A percentile compares a stretch with the other conserved stretches of the same genome.
phyloP scores from a whole-genome alignment of 2,797 vertebrate genomes.

The Alca torda region DNA sequence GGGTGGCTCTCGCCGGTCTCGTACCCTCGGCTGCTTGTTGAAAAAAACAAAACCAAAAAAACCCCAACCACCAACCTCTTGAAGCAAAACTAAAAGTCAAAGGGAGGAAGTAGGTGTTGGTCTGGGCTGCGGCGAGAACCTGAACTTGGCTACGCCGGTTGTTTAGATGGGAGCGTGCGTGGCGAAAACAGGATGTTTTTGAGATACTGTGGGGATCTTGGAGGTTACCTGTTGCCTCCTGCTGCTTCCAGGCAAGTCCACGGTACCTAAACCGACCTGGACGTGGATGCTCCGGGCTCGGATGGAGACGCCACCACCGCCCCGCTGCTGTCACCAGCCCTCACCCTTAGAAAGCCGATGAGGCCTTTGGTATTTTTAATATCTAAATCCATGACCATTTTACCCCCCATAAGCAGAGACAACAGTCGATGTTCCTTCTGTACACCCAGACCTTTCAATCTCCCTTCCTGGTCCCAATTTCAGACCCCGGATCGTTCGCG shows the following conservation, averaged over 20 bases:
- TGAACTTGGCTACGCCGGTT: neutral
- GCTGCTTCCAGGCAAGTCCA: neutral
- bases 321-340: neutral
- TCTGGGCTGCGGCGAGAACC: neutral
- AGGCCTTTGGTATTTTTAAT: neutral
- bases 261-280: neutral
- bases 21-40: neutral
- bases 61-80: too few species aligned
- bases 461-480: neutral
- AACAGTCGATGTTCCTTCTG: neutral
- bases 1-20: neutral
- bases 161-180: neutral
- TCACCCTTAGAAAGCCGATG: accelerated
- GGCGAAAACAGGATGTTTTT: neutral
- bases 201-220: neutral
- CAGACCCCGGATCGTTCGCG: accelerated
- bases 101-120: neutral
- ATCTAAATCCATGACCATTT: neutral
- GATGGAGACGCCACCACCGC: neutral
- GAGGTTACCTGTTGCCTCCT: neutral
- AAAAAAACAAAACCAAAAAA: neutral
- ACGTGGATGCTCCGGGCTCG: neutral
- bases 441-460: neutral
- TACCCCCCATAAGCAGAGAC: neutral
- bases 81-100: neutral